These are phyloP conservation scores for Paradoxurus hermaphroditus DNA, from an alignment of 2,113 vertebrate species.

Conservation along the genomic window DNA sequence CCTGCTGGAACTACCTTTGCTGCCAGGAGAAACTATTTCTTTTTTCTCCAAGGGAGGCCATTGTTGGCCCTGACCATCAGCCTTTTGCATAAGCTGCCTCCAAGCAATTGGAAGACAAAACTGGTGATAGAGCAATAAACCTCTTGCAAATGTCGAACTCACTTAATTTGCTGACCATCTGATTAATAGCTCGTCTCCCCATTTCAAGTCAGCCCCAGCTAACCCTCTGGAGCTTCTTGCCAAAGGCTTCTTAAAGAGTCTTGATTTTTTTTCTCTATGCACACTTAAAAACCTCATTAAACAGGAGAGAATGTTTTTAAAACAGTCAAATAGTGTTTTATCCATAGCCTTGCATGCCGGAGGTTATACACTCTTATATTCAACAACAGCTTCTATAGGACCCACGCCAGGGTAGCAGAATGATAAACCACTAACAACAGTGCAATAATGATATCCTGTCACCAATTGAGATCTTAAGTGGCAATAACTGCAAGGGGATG, in stretches of 20 bases:
- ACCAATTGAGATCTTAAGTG: not conserved
- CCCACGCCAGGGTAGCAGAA: not conserved
- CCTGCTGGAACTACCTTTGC: not conserved
- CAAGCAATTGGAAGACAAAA: not conserved
- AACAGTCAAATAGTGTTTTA: constrained; percentile 22
- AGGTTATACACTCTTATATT: constrained; percentile 42
- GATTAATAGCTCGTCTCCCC: not conserved
- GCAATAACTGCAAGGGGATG: constrained; percentile 25
- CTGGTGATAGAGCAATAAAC: not conserved
- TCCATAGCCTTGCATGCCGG: not conserved
- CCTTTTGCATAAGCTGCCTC: not conserved
- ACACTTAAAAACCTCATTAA: constrained; percentile 57
- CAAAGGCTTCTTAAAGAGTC: constrained; percentile 30
- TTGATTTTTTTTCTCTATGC: not conserved
- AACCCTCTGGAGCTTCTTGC: constrained; percentile 38
- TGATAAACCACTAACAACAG: not conserved
- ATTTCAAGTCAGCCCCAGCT: not conserved
- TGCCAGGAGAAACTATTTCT: not conserved
- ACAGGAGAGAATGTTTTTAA: constrained; percentile 50
- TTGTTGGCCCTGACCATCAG: not conserved
- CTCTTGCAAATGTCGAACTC: not conserved
- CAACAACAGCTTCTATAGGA: not conserved
- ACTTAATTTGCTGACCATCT: constrained; percentile 17
- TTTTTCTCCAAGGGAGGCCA: not conserved
- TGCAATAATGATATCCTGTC: not conserved